phyloP scores from a whole-genome alignment of 2,888 invertebrate species.

The Helleia helle region DNA sequence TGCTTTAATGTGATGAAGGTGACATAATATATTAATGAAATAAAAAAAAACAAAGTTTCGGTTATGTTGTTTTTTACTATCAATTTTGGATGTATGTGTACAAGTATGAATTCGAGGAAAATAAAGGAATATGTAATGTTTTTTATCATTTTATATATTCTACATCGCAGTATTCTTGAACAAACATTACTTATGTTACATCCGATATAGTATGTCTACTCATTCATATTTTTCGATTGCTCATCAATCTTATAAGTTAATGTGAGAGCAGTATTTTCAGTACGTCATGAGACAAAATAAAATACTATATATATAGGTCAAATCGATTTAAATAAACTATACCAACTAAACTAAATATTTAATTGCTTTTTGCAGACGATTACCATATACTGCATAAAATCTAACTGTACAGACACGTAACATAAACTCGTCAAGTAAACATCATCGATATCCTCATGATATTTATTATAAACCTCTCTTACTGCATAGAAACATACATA shows the following conservation, averaged over 20 bases:
- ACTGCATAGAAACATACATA: conserved; percentile 56
- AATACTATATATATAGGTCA: conserved; percentile 60
- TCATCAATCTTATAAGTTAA: conserved; percentile 45
- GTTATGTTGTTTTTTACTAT: conserved; percentile 74
- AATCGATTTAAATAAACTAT: conserved; percentile 68
- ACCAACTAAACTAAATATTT: conserved; percentile 60
- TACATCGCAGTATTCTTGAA: conserved; percentile 70
- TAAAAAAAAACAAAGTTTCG: conserved; percentile 62
- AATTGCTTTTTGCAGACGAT: conserved; percentile 55
- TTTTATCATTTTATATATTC: conserved; percentile 54
- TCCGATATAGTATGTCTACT: conserved; percentile 66
- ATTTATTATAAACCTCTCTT: conserved; percentile 59
- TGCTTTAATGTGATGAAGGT: not conserved
- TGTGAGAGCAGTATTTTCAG: conserved; percentile 52
- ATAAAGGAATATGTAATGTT: conserved; percentile 70
- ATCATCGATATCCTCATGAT: conserved; percentile 45
- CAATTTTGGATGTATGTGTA: conserved; percentile 73
- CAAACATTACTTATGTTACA: conserved; percentile 69
- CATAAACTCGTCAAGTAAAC: conserved; percentile 46
- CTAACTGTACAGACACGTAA: conserved; percentile 66
- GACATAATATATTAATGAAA: conserved; percentile 28
- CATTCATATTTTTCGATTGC: conserved; percentile 63
- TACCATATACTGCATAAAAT: conserved; percentile 58
- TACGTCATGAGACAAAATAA: conserved; percentile 52
- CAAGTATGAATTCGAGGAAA: conserved; percentile 72